These are phyloP conservation scores for Fregata magnificens DNA, from an alignment of 2,113 vertebrate genomes.

Conservation along the genomic window DNA sequence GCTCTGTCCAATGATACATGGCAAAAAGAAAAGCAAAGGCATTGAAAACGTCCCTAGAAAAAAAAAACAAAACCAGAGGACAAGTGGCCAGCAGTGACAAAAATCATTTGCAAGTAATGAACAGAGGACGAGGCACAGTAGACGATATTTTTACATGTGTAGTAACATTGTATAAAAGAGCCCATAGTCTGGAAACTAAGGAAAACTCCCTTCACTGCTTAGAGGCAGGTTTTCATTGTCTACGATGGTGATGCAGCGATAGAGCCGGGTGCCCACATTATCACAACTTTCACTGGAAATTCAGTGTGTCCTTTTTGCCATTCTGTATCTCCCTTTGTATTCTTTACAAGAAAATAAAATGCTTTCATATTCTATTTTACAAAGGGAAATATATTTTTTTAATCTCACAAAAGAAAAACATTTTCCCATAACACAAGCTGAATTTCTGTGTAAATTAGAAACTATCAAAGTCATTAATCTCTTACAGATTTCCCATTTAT, in stretches of 20 bases:
- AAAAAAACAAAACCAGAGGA: background rate
- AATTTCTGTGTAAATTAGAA: background rate
- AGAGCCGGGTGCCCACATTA: background rate
- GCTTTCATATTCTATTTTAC: background rate
- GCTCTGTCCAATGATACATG: background rate
- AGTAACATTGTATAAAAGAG: background rate
- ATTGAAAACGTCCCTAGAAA: background rate
- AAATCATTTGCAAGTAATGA: background rate
- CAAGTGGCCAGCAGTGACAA: background rate
- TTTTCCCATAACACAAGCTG: background rate
- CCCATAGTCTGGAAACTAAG: background rate
- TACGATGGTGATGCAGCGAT: rapidly evolving
- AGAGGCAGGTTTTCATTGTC: background rate
- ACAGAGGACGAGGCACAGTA: background rate
- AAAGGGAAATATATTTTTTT: background rate
- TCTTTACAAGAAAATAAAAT: background rate
- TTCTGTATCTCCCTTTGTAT: background rate
- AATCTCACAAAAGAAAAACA: background rate
- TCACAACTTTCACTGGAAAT: background rate
- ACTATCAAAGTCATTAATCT: background rate
- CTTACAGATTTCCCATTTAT: background rate
- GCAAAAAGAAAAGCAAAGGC: background rate
- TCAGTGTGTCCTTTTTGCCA: background rate
- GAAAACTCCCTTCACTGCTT: background rate
- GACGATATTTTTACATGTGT: background rate